Conservation (phyloP, 2,113 vertebrate genomes). For the Galeopterus variegatus region DNA sequence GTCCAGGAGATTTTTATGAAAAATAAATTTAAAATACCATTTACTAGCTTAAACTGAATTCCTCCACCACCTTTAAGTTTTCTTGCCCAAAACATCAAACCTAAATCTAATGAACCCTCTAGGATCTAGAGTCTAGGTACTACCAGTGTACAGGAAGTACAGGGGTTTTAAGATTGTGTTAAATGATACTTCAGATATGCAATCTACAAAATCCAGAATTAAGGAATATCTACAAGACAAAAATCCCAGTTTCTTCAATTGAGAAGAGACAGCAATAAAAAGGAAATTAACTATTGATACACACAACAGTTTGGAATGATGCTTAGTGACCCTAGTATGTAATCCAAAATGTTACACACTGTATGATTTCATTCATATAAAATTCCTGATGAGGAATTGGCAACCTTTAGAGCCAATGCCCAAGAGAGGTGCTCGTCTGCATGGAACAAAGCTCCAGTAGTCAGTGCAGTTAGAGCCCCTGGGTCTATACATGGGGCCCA, state of each 20-base stretch:
- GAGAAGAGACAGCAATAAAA: not conserved
- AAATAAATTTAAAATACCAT: slow-evolving; percentile 1
- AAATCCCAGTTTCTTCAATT: not conserved
- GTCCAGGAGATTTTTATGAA: not conserved
- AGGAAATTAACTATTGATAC: not conserved
- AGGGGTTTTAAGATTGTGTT: not conserved
- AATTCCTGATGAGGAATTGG: not conserved
- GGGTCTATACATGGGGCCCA: not conserved
- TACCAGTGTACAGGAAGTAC: not conserved
- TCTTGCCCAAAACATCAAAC: slow-evolving; percentile 2
- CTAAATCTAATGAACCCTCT: not conserved
- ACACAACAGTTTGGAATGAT: not conserved
- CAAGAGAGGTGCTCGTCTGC: not conserved
- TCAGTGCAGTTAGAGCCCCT: not conserved
- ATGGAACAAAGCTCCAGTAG: not conserved
- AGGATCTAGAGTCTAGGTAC: not conserved
- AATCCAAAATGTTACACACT: not conserved
- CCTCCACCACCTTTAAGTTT: not conserved
- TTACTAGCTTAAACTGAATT: not conserved
- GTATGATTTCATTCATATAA: not conserved
- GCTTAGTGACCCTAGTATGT: not conserved
- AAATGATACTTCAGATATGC: not conserved
- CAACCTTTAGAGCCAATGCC: not conserved
- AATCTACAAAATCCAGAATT: not conserved
- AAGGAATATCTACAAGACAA: not conserved